Conservation (phyloP, 2,113 vertebrate species). For the Psettodes erumei region DNA sequence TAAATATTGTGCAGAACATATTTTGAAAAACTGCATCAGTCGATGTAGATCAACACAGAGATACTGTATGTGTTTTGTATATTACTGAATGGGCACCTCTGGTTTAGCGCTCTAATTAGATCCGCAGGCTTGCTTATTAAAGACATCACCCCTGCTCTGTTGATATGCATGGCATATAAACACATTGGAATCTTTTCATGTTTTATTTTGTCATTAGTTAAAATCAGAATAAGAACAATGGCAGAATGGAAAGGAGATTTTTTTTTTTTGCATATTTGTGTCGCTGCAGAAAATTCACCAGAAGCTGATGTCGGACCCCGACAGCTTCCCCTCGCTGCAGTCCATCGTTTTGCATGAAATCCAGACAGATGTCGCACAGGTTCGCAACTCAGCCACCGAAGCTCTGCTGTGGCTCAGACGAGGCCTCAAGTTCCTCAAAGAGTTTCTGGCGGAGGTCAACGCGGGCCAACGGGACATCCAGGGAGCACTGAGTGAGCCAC, state of each 20-base stretch:
- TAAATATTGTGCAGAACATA: not conserved
- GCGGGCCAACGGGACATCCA: conserved; percentile 92
- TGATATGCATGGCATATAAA: not conserved
- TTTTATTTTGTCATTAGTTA: not conserved
- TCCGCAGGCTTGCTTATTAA: not conserved
- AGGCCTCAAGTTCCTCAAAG: conserved; percentile 96
- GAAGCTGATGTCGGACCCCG: conserved; percentile 92
- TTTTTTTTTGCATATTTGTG: not conserved
- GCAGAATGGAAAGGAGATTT: not conserved
- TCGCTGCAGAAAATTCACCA: conserved; percentile 91
- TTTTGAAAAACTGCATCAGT: not conserved
- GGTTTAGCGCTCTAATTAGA: not conserved
- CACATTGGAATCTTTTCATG: not conserved
- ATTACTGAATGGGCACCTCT: not conserved
- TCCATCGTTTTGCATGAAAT: conserved; percentile 95
- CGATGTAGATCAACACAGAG: not conserved
- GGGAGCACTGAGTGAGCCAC: conserved; percentile 88
- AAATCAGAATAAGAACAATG: not conserved
- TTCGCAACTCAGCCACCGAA: conserved; percentile 96
- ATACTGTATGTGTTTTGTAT: not conserved
- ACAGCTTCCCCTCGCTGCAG: conserved; percentile 92
- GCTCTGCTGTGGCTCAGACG: conserved; percentile 96
- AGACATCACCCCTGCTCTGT: not conserved
- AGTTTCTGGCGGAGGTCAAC: conserved; percentile 92
- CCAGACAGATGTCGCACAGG: conserved; percentile 83